Evolutionary conservation across 2,888 invertebrate species (phyloP), one percentile per base, ranked within the genome.

Genomic region (Drosophila flavopinicola): DNA sequence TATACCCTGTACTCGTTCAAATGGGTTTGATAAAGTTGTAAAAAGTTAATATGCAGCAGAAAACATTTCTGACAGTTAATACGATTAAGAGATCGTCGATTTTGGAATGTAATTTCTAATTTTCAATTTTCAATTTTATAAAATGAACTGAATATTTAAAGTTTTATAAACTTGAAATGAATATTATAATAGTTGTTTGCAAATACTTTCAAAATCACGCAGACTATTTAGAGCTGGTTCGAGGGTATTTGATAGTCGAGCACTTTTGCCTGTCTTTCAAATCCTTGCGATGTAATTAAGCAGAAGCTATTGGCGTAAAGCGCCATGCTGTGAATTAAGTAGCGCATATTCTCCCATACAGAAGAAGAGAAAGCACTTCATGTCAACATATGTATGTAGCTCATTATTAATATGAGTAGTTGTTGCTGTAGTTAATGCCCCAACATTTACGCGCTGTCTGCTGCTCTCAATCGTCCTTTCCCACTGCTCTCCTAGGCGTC

Each of bases 341-440:
- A 25, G 38, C 51, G 23, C 17, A 58, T 23, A 39, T n/a, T 44
- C n/a, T 10, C 6, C 9, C 29, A n/a, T 7, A 42, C 20, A 41
- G 17, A 33, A 41, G 41, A 17, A 39, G 35, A 30, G 13, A 75
- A 52, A 44, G 69, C 44, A 73, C 53, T 77, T 44, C 47, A 59
- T 35, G 38, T 52, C 27, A 35, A 35, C n/a, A 48, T 51, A 27
- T 20, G 9, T 1, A 25, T 17, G 15, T 17, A 10, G 61, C 79
- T 75, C 57, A 75, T 83, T 79, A 68, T 75, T 60, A 65, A 64
- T 75, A 85, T 68, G 63, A 54, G 63, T 44, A 41, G 54, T 52
- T 56, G 52, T 45, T 44, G 15, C 52, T 56, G 82, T 66, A 61
- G 74, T 61, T 76, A 67, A 58, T 66, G 52, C 45, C 45, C 42